These are phyloP conservation scores for Mormyrops boulengeri DNA, from an alignment of 2,797 vertebrate genomes.

Conservation along the genomic window DNA sequence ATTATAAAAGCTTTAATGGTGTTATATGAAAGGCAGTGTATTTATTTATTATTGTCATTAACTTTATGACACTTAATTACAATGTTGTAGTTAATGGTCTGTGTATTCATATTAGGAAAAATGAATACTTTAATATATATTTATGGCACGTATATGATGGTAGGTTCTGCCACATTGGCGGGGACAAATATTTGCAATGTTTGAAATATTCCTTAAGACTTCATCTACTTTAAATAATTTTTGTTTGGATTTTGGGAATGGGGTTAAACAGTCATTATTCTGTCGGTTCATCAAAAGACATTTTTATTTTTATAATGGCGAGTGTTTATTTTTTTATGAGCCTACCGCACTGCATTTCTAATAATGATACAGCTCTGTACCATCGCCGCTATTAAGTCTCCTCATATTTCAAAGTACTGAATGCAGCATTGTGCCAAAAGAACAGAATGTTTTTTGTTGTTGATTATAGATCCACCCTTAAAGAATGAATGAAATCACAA, in stretches of 20 bases:
- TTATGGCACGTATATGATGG: background rate
- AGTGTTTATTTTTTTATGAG: background rate
- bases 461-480: background rate
- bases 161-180: background rate
- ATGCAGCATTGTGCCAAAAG: background rate
- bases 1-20: background rate
- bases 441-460: background rate
- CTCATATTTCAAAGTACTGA: background rate
- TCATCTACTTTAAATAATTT: background rate
- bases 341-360: background rate
- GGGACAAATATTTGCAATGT: background rate
- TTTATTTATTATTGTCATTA: background rate
- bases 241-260: background rate
- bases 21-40: background rate
- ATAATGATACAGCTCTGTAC: background rate
- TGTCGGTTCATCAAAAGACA: background rate
- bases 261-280: background rate
- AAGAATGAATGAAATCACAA: background rate
- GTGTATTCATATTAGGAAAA: background rate
- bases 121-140: conserved; percentile 1
- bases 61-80: background rate
- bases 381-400: background rate
- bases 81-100: background rate
- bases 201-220: background rate
- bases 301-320: background rate